Evolutionary conservation across 1,140 invertebrate genomes (phyloP).

Genomic region (Heliothis virescens): DNA sequence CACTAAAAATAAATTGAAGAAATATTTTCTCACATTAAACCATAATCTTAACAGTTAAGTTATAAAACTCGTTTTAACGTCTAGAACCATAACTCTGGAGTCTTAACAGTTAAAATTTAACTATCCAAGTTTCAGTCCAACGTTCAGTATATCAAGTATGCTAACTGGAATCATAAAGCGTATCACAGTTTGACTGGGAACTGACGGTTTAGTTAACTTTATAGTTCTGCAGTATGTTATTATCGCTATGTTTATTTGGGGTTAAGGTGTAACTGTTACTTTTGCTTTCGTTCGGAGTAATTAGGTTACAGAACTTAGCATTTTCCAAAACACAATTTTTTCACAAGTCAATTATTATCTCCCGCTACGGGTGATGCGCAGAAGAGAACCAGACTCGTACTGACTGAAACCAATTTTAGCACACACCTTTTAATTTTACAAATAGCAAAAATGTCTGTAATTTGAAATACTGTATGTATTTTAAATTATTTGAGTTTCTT

Average conservation of each 20-base stretch:
- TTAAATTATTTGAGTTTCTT: no score
- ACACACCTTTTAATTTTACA: no score
- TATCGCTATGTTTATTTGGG: neutral
- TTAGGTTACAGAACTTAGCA: no score
- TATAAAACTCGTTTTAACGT: conserved; percentile 41
- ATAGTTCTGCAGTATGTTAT: conserved; percentile 3
- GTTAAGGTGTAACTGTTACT: neutral
- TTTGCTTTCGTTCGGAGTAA: no score
- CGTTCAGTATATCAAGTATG: conserved; percentile 36
- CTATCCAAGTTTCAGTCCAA: conserved; percentile 43
- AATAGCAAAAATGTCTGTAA: no score
- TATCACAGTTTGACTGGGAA: conserved; percentile 36
- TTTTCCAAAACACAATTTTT: no score
- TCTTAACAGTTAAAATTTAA: conserved; percentile 49
- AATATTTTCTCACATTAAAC: conserved; percentile 39
- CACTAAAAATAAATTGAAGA: conserved; percentile 37
- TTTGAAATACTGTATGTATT: no score
- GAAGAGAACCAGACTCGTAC: no score
- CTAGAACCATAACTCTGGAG: conserved; percentile 22
- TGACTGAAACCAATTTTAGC: no score
- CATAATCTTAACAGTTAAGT: conserved; percentile 31
- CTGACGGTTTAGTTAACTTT: conserved; percentile 38
- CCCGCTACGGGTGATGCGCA: no score
- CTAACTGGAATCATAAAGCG: conserved; percentile 30
- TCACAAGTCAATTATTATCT: no score